Base-by-base conservation (phyloP, 2,113 vertebrate genomes). In the Ancistrus triradiatus region DNA sequence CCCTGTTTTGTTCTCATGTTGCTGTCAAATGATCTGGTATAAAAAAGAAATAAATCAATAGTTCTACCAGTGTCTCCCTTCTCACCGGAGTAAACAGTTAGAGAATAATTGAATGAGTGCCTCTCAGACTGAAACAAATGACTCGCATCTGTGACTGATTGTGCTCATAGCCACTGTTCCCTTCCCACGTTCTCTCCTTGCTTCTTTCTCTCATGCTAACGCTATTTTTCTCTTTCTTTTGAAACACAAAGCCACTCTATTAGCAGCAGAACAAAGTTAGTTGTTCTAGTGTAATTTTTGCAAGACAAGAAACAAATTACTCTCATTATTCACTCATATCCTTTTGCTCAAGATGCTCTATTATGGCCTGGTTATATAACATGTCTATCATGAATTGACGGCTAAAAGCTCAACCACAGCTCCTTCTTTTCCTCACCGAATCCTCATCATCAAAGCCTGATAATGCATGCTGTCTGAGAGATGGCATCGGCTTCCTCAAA, bases 71-170 rank as follows among this genome's bases (percentile, higher is more conserved):
- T 44, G 65, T 43, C 72, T 73, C 75, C 72, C 68, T 63, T 72
- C 75, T 60, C 59, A 63, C 66, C 63, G 74, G 75, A 80, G 78
- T 77, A 83, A 87, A 81, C 79, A 81, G 74, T 83, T 81, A 76
- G 59, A 78, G 78, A 83, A 78, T 83, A 84, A 87, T 78, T 82
- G 83, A 87, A 85, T 70, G 75, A 83, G 70, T 80, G 71, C 71
- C 76, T 63, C 75, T 78, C 75, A 38, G 81, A 87, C 81, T 81
- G 82, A 87, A 80, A 89, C 81, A 84, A 88, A 88, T 81, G 77
- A 84, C 83, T 84, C 74, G 77, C 74, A 78, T 84, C 78, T 82
- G 77, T 78, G 77, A 86, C 78, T 81, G 85, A 87, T 82, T 85
- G 78, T 78, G 77, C 79, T 70, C 59, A 73, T 75, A 68, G 70